Evolutionary conservation across 2,797 vertebrate species (phyloP).

Genomic region (Myotis pilosus): DNA sequence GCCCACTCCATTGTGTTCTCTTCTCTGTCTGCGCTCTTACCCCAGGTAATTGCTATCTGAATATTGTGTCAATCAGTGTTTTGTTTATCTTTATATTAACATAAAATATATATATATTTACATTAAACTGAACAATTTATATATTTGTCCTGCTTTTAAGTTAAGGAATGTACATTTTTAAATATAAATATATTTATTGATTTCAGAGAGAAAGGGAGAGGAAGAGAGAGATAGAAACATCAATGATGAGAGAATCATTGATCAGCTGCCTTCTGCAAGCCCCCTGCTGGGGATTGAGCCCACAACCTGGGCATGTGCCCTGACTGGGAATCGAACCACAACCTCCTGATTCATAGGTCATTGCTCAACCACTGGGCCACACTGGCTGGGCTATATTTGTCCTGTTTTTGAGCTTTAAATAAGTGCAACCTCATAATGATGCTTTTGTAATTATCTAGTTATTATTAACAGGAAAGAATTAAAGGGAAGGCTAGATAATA

Average conservation of each 20-base stretch:
- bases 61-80: neutral
- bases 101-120: neutral
- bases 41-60: neutral
- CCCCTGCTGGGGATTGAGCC: too few relatives aligned
- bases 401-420: neutral
- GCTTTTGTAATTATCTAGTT: neutral
- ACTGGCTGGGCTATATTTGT: neutral
- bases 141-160: too few relatives aligned
- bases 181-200: too few relatives aligned
- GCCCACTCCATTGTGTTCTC: neutral
- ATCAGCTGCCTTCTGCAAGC: too few relatives aligned
- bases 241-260: too few relatives aligned
- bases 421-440: neutral
- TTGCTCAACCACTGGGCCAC: too few relatives aligned
- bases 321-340: too few relatives aligned
- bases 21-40: neutral
- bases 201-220: too few relatives aligned
- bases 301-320: too few relatives aligned
- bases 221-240: too few relatives aligned
- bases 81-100: neutral
- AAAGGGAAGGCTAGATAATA: neutral
- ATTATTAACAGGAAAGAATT: neutral
- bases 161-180: too few relatives aligned
- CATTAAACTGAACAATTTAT: neutral
- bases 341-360: too few relatives aligned